Conservation (phyloP, 2,888 invertebrate species). For the Junonia oenone region DNA sequence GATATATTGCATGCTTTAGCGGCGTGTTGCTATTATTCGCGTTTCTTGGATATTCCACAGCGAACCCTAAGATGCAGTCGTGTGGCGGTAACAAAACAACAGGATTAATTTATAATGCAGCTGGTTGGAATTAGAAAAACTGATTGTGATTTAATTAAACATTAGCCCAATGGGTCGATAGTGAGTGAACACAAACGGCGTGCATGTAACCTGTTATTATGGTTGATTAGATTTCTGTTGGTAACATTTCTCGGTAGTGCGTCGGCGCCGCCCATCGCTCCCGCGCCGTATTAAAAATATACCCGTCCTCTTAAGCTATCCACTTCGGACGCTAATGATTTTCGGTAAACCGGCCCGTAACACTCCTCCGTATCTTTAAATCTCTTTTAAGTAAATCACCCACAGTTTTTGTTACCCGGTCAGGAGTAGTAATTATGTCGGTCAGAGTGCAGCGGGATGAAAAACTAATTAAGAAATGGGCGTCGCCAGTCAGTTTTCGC, state of each 20-base stretch:
- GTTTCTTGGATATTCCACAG: constrained; percentile 35
- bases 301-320: constrained; percentile 70
- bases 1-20: constrained; percentile 61
- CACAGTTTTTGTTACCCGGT: constrained; percentile 66
- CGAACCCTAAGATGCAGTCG: constrained; percentile 33
- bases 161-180: constrained; percentile 67
- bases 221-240: constrained; percentile 79
- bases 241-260: constrained; percentile 79
- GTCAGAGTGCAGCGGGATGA: constrained; percentile 76
- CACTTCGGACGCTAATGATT: constrained; percentile 74
- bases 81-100: constrained; percentile 35
- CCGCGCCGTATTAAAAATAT: constrained; percentile 75
- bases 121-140: constrained; percentile 61
- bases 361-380: constrained; percentile 69
- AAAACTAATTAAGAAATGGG: constrained; percentile 77
- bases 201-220: constrained; percentile 77
- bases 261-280: constrained; percentile 74
- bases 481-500: constrained; percentile 56
- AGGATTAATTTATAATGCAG: constrained; percentile 40
- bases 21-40: constrained; percentile 46
- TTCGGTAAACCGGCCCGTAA: constrained; percentile 75
- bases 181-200: constrained; percentile 73
- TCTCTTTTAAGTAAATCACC: constrained; percentile 75
- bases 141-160: constrained; percentile 76
- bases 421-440: constrained; percentile 76